Percentiles rank a stretch among this genome's conserved stretches.
Evolutionary conservation across 2,888 invertebrate genomes (phyloP).

Genomic region (Punctoribates punctum): DNA sequence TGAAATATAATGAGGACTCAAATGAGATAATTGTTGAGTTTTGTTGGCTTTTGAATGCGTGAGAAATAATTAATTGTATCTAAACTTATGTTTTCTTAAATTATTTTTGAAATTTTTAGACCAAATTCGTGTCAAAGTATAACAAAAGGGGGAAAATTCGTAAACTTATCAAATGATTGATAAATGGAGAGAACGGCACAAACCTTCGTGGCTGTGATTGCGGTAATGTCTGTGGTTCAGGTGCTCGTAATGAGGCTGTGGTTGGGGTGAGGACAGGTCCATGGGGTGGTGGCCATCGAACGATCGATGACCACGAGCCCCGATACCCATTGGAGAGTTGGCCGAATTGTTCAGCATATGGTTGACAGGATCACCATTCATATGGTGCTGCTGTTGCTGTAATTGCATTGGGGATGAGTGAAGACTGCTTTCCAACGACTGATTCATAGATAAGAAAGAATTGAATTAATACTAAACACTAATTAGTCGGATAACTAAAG

Average conservation of each 20-base stretch:
- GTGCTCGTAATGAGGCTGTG: conserved; percentile 22
- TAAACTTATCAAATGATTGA: background rate
- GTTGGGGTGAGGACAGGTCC: conserved; percentile 32
- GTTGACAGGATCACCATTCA: conserved; percentile 20
- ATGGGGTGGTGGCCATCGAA: conserved; percentile 27
- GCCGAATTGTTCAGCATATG: conserved; percentile 12
- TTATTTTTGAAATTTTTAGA: background rate
- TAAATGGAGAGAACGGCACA: background rate
- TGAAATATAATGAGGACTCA: background rate
- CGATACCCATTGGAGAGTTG: conserved; percentile 1
- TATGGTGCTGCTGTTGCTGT: conserved; percentile 39
- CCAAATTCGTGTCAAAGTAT: background rate
- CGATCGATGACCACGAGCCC: conserved; percentile 3
- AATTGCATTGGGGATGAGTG: conserved; percentile 14
- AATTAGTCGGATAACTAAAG: background rate
- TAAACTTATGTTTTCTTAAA: background rate
- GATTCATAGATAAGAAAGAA: background rate
- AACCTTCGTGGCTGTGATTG: conserved; percentile 26
- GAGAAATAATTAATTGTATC: background rate
- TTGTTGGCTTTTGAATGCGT: background rate
- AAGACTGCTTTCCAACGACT: background rate
- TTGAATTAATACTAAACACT: background rate
- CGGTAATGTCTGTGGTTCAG: conserved; percentile 19
- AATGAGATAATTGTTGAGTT: background rate
- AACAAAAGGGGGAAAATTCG: background rate